Base-by-base conservation (phyloP, 2,113 vertebrate species). In the Cettia cetti region DNA sequence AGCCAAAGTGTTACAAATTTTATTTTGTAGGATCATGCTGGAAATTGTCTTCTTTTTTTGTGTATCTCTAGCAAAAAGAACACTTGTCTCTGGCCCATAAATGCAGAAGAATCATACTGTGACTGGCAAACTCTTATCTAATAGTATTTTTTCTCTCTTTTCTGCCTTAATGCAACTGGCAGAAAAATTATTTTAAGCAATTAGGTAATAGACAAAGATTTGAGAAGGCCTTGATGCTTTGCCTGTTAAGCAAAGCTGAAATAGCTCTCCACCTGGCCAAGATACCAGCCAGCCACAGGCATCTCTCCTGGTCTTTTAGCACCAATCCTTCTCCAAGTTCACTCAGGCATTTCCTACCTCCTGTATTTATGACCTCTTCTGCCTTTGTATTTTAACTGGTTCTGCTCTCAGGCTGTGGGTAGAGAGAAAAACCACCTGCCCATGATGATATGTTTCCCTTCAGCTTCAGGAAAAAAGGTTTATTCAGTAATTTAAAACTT, bases 361-460 rank as follows among this genome's bases (percentile, higher is more conserved):
- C 89, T 94, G 86, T 76, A 97, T 97, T 95, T 97, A 95, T 89
- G 91, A 94, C 96, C 77, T 95, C 94, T 82, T 18, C 69, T 89
- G 91, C 89, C 89, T 95, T 97, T 96, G 91, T 89, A 45, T 95
- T 95, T 94, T 91, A 82, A 94, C 65, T 79, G 77, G 84, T 49
- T 79, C 49, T 92, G 65, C 74, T 97, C 65, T 85, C 49, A 61
- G 83, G 91, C 86, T 92, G 77, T 76, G 86, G 93, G 94, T 87
- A 93, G 95, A 92, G 93, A 79, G 78, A 91, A 89, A 92, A 95
- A 92, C 61, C 84, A 95, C 89, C 93, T 95, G 96, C 37, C 66
- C 70, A 57, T 89, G 81, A 95, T 94, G 86, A 76, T 76, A 49
- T 85, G 35, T 89, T 91, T 96, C 84, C 74, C 87, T 91, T 94